phyloP scores from a whole-genome alignment of 53 echinoderm and acorn worm genomes.

The Crossaster papposus region DNA sequence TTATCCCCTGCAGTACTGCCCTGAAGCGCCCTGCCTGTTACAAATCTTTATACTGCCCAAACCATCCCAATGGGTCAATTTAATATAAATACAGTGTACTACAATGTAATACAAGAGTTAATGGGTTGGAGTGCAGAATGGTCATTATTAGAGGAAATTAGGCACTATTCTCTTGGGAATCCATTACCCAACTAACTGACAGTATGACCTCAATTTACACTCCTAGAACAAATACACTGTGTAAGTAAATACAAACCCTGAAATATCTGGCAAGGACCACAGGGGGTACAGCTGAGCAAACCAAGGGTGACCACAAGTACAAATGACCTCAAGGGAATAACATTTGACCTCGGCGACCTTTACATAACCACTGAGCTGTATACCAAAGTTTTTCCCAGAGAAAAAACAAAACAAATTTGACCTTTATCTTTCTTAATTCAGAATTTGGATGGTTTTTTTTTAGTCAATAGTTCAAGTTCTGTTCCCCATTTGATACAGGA shows the following conservation, averaged over 20 bases:
- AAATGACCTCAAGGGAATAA: conserved; percentile 4
- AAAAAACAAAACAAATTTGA: neutral
- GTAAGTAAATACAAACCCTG: neutral
- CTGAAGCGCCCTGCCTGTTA: too few species aligned
- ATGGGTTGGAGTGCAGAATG: too few species aligned
- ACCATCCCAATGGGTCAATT: too few species aligned
- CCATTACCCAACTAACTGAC: neutral
- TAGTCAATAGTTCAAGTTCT: neutral
- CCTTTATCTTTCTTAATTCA: neutral
- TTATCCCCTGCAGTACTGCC: too few species aligned
- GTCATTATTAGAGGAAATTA: too few species aligned
- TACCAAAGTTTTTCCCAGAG: neutral
- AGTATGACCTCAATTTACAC: neutral
- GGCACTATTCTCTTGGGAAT: neutral
- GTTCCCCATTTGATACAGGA: too few species aligned
- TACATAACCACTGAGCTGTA: neutral
- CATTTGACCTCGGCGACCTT: conserved; percentile 22
- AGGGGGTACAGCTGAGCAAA: neutral
- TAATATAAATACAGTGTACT: too few species aligned
- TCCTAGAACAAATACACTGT: neutral
- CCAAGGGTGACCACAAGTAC: conserved; percentile 18
- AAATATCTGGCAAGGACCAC: neutral
- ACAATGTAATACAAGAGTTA: too few species aligned
- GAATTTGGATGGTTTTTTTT: neutral
- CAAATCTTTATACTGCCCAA: too few species aligned